Evolutionary conservation across 2,888 invertebrate species (phyloP), one percentile per base, ranked within the genome.

Genomic region (Thecophora atra): DNA sequence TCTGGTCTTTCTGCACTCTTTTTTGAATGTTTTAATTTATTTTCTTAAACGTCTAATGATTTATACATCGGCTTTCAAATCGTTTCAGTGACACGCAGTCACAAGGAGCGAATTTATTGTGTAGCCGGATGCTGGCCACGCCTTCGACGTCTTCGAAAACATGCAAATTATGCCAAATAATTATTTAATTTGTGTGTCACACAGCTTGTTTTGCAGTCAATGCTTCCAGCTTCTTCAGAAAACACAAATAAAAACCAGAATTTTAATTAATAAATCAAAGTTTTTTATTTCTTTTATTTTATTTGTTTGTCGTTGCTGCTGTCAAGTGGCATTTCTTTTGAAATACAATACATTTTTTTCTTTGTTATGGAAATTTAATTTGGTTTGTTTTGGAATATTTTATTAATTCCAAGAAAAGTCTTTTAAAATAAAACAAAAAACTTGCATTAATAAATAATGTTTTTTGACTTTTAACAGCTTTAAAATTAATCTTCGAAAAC

Each of bases 31-130:
- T 19, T 28, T 67, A 37, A 8, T 24, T 54, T 54, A 7, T 4
- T 21, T 19, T 54, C 21, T 11, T 54, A 21, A 24, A n/a, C n/a
- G 19, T 54, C 17, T 47, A n/a, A 47, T 47, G 15, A 54, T 67
- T 67, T 54, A 67, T 67, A 67, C 37, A 21, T 52, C 67, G 17
- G 6, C 54, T 28, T 54, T 47, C 28, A 44, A 52, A 37, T 56
- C 11, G 8, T 65, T 63, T 63, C 42, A 6, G n/a, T n/a, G n/a
- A n/a, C n/a, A n/a, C 17, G 58, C 19, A 26, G 24, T 7, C 8
- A 62, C n/a, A 62, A 62, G 2, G 5, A n/a, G 17, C 17, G 17
- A 62, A 26, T 37, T 63, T 63, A 37, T 63, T 63, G 19, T 5
- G 1, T 51, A 4, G 51, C 13, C 8, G 51, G 0, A 4, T 51